These are phyloP conservation scores for Gila robusta DNA, from an alignment of 2,797 vertebrate genomes.

Conservation along the genomic window DNA sequence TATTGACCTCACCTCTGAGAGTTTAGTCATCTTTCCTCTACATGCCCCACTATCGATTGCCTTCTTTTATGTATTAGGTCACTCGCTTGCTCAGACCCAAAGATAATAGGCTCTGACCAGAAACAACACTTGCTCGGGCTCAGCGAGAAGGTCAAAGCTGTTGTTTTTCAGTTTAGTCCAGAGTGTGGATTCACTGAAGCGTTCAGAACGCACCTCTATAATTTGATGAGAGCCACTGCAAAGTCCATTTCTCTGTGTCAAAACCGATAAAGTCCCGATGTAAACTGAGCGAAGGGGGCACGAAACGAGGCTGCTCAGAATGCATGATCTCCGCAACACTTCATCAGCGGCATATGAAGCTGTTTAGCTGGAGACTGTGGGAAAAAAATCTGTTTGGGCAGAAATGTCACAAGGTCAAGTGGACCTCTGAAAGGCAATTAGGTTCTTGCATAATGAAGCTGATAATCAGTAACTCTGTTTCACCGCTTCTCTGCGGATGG, in stretches of 20 bases:
- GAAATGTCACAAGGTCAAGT: conserved; percentile 56
- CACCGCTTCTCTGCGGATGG: background rate
- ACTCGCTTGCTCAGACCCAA: conserved; percentile 30
- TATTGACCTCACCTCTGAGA: conserved; percentile 52
- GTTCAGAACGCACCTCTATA: conserved; percentile 67
- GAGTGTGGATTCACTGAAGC: conserved; percentile 72
- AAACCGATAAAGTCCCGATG: conserved; percentile 72
- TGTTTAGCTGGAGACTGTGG: conserved; percentile 35
- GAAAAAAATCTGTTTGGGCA: conserved; percentile 23
- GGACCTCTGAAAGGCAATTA: conserved; percentile 56
- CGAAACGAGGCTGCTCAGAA: conserved; percentile 69
- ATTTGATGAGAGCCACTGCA: conserved; percentile 76
- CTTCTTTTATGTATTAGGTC: conserved; percentile 43
- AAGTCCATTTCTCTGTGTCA: conserved; percentile 76
- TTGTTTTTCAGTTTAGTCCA: conserved; percentile 51
- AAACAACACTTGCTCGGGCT: conserved; percentile 49
- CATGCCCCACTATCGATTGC: conserved; percentile 47
- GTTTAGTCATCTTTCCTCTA: conserved; percentile 42
- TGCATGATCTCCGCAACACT: conserved; percentile 69
- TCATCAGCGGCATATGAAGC: conserved; percentile 47
- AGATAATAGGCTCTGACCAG: conserved; percentile 59
- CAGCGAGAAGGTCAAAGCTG: conserved; percentile 56
- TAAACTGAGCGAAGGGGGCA: conserved; percentile 68
- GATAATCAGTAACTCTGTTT: conserved; percentile 17
- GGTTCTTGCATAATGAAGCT: conserved; percentile 41